Base-by-base conservation (phyloP, 2,888 invertebrate genomes). In the Digitonthophagus gazella region DNA sequence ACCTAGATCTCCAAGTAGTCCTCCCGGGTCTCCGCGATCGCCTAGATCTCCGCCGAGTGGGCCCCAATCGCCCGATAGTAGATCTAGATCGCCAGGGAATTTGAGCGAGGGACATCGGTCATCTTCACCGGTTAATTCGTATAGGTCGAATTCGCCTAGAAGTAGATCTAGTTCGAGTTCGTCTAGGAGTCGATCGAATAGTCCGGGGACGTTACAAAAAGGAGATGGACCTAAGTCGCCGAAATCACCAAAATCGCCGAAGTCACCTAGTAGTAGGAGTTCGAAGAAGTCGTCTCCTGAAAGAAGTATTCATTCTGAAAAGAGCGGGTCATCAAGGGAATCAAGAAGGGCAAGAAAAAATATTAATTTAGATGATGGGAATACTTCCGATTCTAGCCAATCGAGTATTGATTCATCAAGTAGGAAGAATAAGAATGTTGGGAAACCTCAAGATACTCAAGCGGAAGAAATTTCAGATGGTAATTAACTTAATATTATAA, bases 381-480 rank as follows among this genome's bases (percentile, higher is more conserved):
- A 79, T 71, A 76, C 79, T 22, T 82, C 82, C 5, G 82, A 83
- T 78, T 82, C 82, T 0, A 82, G 82, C 70, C 74, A 76, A 28
- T 80, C 81, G 16, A 83, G 83, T 74, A 75, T 78, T 6, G 81
- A 81, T 76, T 80, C 80, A 11, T 79, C 78, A 18, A 78, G 79
- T 61, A 77, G 80, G 67, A 81, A 79, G 68, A 78, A 78, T 70
- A 80, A 78, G 72, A 79, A 77, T 74, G 74, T 74, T 66, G 71
- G 68, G 58, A 79, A 77, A 63, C 69, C 72, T 66, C 72, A 73
- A 14, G 81, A 82, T 75, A 79, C 80, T 71, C 82, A 81, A 76
- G 80, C 88, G 64, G 89, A 89, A 80, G 88, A 88, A 81, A 88
- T 89, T 77, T 89, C 89, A 70, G 89, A 89, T 77, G 88, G 88